Conservation (phyloP, 1,140 invertebrate species). For the Diabrotica undecimpunctata region DNA sequence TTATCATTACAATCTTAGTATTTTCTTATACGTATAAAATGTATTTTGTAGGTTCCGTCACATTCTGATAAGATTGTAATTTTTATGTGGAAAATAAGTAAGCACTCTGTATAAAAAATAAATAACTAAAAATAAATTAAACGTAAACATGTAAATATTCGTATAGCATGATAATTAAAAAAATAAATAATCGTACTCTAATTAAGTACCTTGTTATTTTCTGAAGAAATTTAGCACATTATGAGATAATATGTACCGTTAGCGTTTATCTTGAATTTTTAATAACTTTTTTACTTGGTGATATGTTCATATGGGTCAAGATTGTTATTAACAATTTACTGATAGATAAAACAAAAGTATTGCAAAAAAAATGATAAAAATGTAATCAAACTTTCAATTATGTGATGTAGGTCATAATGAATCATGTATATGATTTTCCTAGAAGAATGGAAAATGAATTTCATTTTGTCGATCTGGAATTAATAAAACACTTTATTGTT, state of each 20-base stretch:
- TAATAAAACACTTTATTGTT: too few relatives aligned
- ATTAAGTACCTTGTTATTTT: not conserved
- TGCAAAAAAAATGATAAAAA: not conserved
- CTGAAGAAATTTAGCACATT: conserved; percentile 2
- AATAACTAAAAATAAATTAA: not conserved
- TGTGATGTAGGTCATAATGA: too few relatives aligned
- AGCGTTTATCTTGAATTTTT: not conserved
- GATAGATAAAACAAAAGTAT: not conserved
- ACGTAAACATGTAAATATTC: not conserved
- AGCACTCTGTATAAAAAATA: too few relatives aligned
- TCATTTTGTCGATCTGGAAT: too few relatives aligned
- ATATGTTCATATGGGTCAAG: not conserved
- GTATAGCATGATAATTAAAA: not conserved
- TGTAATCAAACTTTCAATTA: too few relatives aligned
- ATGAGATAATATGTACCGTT: not conserved
- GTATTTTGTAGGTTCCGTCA: too few relatives aligned
- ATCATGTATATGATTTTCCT: too few relatives aligned
- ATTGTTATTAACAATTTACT: not conserved
- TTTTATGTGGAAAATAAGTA: too few relatives aligned
- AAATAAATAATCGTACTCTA: not conserved
- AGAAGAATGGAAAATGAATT: too few relatives aligned
- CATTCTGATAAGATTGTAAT: too few relatives aligned
- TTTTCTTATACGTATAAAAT: too few relatives aligned
- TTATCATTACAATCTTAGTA: too few relatives aligned
- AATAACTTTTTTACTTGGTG: not conserved